Base-by-base conservation (phyloP, 2,888 invertebrate species). In the Periphyllus acericola region DNA sequence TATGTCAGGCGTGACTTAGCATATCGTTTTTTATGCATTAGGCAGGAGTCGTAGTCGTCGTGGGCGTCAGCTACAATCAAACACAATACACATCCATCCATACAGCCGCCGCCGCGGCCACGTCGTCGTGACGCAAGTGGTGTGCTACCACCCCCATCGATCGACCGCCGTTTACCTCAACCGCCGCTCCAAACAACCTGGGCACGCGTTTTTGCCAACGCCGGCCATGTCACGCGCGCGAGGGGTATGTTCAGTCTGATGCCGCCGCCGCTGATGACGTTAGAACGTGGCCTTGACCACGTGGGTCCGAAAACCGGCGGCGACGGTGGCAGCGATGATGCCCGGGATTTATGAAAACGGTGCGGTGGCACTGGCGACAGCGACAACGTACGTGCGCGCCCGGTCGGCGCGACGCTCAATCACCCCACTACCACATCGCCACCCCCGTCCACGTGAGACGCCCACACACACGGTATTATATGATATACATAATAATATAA, bases 201-300 rank as follows among this genome's bases (percentile, higher is more conserved):
- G 55, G n/a, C 34, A 83, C 52, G 36, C 55, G 83, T 71, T 6
- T 40, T 11, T 25, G 21, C 25, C 74, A 60, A 19, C 21, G 74
- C 74, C 75, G 83, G 11, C 60, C 60, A n/a, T 80, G 25, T 80
- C 17, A 6, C 55, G 60, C 80, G 29, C 71, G 71, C 36, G 1
- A 32, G 29, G 40, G 81, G 76, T 46, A 52, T n/a, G n/a, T 72
- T 82, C 52, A 19, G 75, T 76, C 68, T 36, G 85, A 66, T 66
- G 52, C 32, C 52, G 74, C 40, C 40, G 46, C 11, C 46, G 46
- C 46, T 14, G 8, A 46, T 82, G 81, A 78, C 84, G 84, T 84
- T 84, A 40, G 34, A 72, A 68, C 84, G 66, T 74, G 87, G 87
- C 87, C 87, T 87, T 87, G 87, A 87, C 87, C 81, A 81, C 87